A percentile compares a stretch with the other conserved stretches of the same genome.
These are phyloP conservation scores for Mylabris sibirica DNA, from an alignment of 2,888 invertebrate species.

Conservation along the genomic window DNA sequence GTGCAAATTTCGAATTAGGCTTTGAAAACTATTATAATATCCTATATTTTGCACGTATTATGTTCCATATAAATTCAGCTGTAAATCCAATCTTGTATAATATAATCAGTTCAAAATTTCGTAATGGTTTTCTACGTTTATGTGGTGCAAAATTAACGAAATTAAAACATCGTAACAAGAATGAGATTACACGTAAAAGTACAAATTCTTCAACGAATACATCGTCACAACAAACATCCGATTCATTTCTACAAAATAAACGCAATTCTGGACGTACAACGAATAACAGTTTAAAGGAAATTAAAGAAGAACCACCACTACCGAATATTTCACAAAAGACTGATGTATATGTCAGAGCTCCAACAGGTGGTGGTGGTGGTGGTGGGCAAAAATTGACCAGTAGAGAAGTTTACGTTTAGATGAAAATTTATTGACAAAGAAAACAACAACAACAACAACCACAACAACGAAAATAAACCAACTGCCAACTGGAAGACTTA, in stretches of 20 bases:
- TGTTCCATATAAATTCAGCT: constrained; percentile 90
- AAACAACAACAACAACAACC: background rate
- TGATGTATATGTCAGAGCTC: constrained; percentile 54
- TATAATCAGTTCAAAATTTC: constrained; percentile 90
- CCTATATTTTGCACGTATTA: constrained; percentile 84
- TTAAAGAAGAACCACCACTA: constrained; percentile 46
- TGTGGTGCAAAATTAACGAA: constrained; percentile 60
- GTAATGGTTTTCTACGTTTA: constrained; percentile 78
- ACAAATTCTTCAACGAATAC: constrained; percentile 67
- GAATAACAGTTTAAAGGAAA: constrained; percentile 49
- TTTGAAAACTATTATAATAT: constrained; percentile 83
- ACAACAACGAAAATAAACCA: background rate
- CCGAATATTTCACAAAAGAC: constrained; percentile 27
- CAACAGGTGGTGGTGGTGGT: constrained; percentile 47
- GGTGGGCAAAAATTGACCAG: constrained; percentile 49
- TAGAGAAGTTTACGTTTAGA: constrained; percentile 54
- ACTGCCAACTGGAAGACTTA: background rate
- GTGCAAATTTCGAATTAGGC: constrained; percentile 70
- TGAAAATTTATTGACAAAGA: background rate
- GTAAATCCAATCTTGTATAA: constrained; percentile 92
- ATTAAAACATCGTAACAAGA: constrained; percentile 58
- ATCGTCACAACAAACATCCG: constrained; percentile 69
- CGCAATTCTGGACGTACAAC: constrained; percentile 48
- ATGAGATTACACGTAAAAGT: constrained; percentile 69
- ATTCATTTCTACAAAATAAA: constrained; percentile 69